Percentiles rank a stretch among this genome's conserved stretches.
Evolutionary conservation across 92 coral and sea anemone species (phyloP).

Genomic region (Zoanthus sansibaricus): DNA sequence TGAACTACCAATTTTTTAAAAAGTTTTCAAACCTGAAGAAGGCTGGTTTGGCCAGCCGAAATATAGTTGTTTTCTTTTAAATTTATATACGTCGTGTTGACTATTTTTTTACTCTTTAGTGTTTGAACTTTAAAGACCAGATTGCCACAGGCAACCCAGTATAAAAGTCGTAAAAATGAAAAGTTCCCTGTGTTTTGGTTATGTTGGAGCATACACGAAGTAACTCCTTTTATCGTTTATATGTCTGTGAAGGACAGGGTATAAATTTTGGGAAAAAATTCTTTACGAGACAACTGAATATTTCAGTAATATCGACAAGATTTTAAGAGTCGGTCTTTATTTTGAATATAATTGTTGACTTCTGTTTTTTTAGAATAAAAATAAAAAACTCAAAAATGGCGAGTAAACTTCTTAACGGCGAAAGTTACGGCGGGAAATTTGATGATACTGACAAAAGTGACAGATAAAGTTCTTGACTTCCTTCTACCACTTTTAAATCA

Average conservation of each 20-base stretch:
- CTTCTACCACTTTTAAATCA: no score
- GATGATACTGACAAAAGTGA: not conserved
- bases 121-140: no score
- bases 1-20: no score
- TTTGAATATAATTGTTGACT: not conserved
- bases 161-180: no score
- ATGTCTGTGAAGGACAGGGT: not conserved
- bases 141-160: no score
- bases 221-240: not conserved
- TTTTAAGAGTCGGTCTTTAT: no score
- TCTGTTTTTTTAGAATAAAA: not conserved
- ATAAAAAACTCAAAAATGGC: not conserved
- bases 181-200: not conserved
- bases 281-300: not conserved
- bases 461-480: no score
- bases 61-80: no score
- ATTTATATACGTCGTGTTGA: no score
- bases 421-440: not conserved
- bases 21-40: no score
- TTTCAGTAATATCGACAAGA: not conserved
- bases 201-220: slow-evolving; percentile 1
- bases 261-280: not conserved
- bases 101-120: no score
- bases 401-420: not conserved
- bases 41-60: no score